These are phyloP conservation scores for Eristalis pertinax DNA, from an alignment of 2,888 invertebrate species.

Conservation along the genomic window DNA sequence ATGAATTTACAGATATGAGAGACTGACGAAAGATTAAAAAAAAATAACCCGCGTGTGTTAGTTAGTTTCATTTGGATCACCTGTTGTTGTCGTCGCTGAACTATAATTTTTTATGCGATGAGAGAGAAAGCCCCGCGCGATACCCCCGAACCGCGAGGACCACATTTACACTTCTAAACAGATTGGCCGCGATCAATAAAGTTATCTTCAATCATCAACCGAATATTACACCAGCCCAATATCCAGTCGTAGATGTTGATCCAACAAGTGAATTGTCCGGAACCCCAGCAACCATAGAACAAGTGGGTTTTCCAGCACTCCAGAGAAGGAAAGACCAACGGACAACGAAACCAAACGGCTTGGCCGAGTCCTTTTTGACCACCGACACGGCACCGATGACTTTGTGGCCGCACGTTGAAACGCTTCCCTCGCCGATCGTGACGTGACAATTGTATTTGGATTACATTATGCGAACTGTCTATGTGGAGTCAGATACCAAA, in stretches of 20 bases:
- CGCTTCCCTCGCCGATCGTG: constrained; percentile 56
- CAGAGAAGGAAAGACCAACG: constrained; percentile 18
- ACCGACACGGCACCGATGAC: constrained; percentile 15
- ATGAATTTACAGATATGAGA: background rate
- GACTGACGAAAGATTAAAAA: no score
- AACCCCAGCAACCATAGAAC: background rate
- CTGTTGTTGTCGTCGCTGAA: no score
- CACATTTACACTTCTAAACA: no score
- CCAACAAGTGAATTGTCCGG: constrained; percentile 14
- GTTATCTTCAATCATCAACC: no score
- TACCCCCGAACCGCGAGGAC: no score
- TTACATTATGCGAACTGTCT: constrained; percentile 60
- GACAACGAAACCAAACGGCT: constrained; percentile 33
- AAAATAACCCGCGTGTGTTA: no score
- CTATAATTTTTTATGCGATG: no score
- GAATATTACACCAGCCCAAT: background rate
- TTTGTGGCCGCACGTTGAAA: constrained; percentile 29
- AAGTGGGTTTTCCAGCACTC: constrained; percentile 34
- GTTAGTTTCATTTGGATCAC: no score
- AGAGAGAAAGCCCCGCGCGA: no score
- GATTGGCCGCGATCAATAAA: no score
- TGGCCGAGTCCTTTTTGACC: constrained; percentile 20
- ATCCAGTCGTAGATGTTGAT: background rate
- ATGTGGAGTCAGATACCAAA: constrained; percentile 57
- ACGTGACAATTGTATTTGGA: constrained; percentile 64